Percentiles rank a stretch among this genome's conserved stretches.
Evolutionary conservation across 1,140 invertebrate species (phyloP).

Genomic region (Harpegnathos saltator): DNA sequence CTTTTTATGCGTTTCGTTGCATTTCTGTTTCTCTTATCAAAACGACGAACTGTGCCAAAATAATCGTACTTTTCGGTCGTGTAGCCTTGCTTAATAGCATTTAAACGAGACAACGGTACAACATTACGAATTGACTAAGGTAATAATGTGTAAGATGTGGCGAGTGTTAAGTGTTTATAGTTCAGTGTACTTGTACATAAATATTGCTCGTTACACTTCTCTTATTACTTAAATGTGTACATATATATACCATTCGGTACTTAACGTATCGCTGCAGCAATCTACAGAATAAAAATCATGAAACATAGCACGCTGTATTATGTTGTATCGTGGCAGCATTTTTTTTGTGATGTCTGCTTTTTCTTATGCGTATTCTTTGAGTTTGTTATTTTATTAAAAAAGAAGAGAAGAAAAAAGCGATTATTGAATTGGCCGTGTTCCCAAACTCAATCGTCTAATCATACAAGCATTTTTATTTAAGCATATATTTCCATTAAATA

Average conservation of each 20-base stretch:
- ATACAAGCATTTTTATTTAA: too few relatives aligned
- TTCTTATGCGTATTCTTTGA: not conserved
- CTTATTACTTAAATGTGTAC: slow-evolving; percentile 82
- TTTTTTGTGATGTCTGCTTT: slow-evolving; percentile 34
- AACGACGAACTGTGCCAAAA: slow-evolving; percentile 81
- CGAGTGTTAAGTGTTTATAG: slow-evolving; percentile 84
- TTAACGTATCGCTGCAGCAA: slow-evolving; percentile 78
- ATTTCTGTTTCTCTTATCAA: slow-evolving; percentile 13
- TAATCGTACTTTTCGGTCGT: slow-evolving; percentile 54
- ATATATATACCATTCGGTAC: slow-evolving; percentile 79
- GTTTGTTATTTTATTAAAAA: slow-evolving; percentile 31
- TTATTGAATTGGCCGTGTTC: not conserved
- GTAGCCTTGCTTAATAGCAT: slow-evolving; percentile 67
- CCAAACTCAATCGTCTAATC: not conserved
- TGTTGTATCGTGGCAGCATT: slow-evolving; percentile 54
- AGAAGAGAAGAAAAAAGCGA: not conserved
- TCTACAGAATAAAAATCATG: slow-evolving; percentile 74
- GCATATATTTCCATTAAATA: slow-evolving; percentile 6
- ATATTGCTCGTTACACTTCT: slow-evolving; percentile 80
- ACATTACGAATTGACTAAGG: slow-evolving; percentile 74
- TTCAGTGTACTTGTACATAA: slow-evolving; percentile 84
- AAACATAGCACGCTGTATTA: slow-evolving; percentile 65
- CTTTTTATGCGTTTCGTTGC: slow-evolving; percentile 35
- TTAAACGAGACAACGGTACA: slow-evolving; percentile 66
- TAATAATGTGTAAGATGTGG: slow-evolving; percentile 76